These are phyloP conservation scores for Microctenopoma lineatum DNA, from an alignment of 2,797 vertebrate genomes.

Conservation along the genomic window DNA sequence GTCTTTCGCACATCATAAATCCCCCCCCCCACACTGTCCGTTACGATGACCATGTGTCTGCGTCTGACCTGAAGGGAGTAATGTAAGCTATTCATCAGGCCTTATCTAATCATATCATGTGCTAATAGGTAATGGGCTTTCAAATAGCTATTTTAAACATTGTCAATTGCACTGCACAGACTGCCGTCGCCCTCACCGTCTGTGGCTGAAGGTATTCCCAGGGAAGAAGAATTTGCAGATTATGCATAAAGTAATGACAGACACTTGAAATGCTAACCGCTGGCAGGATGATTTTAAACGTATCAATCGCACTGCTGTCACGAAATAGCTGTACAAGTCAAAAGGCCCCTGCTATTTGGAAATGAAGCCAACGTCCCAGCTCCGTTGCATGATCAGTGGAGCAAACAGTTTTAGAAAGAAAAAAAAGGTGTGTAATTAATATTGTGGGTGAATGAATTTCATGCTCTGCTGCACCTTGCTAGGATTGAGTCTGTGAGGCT, in stretches of 20 bases:
- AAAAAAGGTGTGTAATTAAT: slow-evolving; percentile 65
- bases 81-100: slow-evolving; percentile 60
- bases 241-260: slow-evolving; percentile 48
- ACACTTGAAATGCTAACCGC: slow-evolving; percentile 35
- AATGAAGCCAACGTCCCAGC: slow-evolving; percentile 52
- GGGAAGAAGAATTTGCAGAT: slow-evolving; percentile 14
- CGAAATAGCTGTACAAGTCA: slow-evolving; percentile 20
- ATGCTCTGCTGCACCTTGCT: slow-evolving; percentile 58
- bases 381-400: slow-evolving; percentile 42
- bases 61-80: slow-evolving; percentile 41
- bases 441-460: slow-evolving; percentile 55
- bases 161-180: slow-evolving; percentile 38
- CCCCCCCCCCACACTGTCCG: slow-evolving; percentile 19
- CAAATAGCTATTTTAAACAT: slow-evolving; percentile 61
- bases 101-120: slow-evolving; percentile 68
- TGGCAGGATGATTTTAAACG: slow-evolving; percentile 3
- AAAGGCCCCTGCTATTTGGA: slow-evolving; percentile 23
- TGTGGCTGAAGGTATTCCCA: slow-evolving; percentile 24
- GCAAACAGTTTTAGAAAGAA: slow-evolving; percentile 34
- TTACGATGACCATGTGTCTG: slow-evolving; percentile 49
- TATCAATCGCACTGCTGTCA: not conserved
- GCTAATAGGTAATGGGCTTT: slow-evolving; percentile 58
- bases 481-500: slow-evolving; percentile 32
- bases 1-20: slow-evolving; percentile 65
- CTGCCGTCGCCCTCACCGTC: slow-evolving; percentile 1